Base-by-base conservation (phyloP, 1,140 invertebrate species). In the Drosophila oshimai region DNA sequence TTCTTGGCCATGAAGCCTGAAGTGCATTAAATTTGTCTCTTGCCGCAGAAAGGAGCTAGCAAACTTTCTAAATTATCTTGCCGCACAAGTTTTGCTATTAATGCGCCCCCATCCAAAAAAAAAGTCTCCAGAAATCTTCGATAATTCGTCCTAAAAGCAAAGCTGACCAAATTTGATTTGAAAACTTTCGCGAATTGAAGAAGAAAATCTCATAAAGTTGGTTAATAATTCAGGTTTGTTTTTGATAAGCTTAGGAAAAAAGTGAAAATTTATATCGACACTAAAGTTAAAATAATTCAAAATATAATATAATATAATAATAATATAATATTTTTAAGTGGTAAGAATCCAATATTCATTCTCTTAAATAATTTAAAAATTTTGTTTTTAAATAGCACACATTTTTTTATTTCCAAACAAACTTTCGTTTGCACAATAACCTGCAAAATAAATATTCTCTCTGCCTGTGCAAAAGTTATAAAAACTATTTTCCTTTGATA, bases 11-110 rank as follows among this genome's bases (percentile, higher is more conserved):
- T 46, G 69, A n/a, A n/a, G 54, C 62, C 15, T 45, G 45, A 51
- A 72, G 68, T 72, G 68, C 68, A 72, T 72, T 72, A 72, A 72
- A 72, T 72, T 72, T 72, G 68, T 72, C 68, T 45, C 45, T 50
- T 6, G 37, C 67, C 61, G 58, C 61, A 65, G 57, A 64, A 65
- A 71, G 67, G 44, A 70, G 53, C 53, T 18, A 39, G 37, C 37
- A 72, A 72, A 72, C 33, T 71, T 72, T 72, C 39, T 26, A 72
- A 72, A 72, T 72, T 72, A 72, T 72, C 54, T 72, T 33, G 28
- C 42, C 18, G 45, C 68, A 39, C 68, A 72, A 72, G 67, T 61
- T 72, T 71, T 72, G 15, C 51, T 70, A 41, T 57, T 70, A 57
- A 46, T 57, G 49, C 24, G 34, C 22, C 28, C 13, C 13, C 2